phyloP scores from a whole-genome alignment of 1,140 invertebrate species.

The Cylas formicarius region DNA sequence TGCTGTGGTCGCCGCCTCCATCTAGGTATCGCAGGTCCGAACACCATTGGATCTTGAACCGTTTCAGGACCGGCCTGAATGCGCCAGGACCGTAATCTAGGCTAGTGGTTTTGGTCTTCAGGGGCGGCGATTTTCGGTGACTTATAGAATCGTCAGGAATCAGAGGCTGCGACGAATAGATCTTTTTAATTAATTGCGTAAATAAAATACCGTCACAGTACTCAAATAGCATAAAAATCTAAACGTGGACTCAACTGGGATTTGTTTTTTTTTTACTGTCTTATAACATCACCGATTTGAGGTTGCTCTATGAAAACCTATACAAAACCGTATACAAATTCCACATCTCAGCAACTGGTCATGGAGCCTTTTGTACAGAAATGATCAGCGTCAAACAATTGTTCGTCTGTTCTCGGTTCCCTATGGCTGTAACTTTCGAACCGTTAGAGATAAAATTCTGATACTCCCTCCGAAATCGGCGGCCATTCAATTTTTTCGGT shows the following conservation, averaged over 20 bases:
- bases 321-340: no score
- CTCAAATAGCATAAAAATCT: neutral
- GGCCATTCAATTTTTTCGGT: no score
- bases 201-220: neutral
- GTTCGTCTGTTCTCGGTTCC: no score
- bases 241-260: neutral
- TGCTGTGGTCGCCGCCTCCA: constrained; percentile 32
- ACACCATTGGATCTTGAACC: constrained; percentile 46
- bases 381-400: no score
- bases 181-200: neutral
- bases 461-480: no score
- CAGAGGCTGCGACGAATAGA: neutral
- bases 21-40: constrained; percentile 42
- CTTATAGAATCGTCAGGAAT: neutral
- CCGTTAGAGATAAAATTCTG: no score
- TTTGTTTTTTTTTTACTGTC: neutral
- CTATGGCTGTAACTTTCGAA: no score
- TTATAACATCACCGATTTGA: no score
- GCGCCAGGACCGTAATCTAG: constrained; percentile 28
- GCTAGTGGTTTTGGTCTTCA: constrained; percentile 16
- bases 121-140: constrained; percentile 1
- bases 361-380: no score
- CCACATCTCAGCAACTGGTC: no score
- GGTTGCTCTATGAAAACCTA: no score
- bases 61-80: constrained; percentile 29